Conservation (phyloP, 2,888 invertebrate genomes). For the Opisthograptis luteolata region DNA sequence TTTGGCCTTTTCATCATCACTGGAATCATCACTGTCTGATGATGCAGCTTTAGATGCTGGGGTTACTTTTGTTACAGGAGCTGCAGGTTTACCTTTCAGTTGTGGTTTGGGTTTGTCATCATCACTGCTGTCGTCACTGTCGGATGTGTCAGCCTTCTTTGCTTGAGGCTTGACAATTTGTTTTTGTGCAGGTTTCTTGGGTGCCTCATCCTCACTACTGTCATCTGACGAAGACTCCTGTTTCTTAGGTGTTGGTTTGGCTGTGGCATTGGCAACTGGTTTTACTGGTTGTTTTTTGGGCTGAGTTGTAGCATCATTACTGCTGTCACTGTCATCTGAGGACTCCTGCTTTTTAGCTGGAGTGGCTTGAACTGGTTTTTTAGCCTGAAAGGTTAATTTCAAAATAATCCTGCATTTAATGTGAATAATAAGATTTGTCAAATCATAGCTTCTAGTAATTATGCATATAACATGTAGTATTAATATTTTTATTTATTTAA, state of each 20-base stretch:
- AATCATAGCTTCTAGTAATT: slow-evolving; percentile 35
- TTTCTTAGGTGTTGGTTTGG: slow-evolving; percentile 54
- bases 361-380: slow-evolving; percentile 29
- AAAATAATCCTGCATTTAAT: no score
- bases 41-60: slow-evolving; percentile 42
- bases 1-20: slow-evolving; percentile 48
- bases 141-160: slow-evolving; percentile 43
- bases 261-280: slow-evolving; percentile 44
- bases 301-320: slow-evolving; percentile 45
- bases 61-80: slow-evolving; percentile 27
- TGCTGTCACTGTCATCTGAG: slow-evolving; percentile 57
- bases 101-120: slow-evolving; percentile 61
- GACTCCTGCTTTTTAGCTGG: slow-evolving; percentile 44
- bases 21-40: slow-evolving; percentile 56
- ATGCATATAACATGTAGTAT: slow-evolving; percentile 25
- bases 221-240: slow-evolving; percentile 64
- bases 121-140: slow-evolving; percentile 47
- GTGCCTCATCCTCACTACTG: slow-evolving; percentile 43
- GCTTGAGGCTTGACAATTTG: slow-evolving; percentile 25
- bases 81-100: slow-evolving; percentile 41
- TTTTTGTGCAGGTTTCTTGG: slow-evolving; percentile 38
- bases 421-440: slow-evolving; percentile 62
- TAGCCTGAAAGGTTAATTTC: slow-evolving; percentile 22
- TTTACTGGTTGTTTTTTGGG: slow-evolving; percentile 52
- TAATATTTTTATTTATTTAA: neutral